Percentiles rank a stretch among this genome's conserved stretches.
Evolutionary conservation across 1,140 invertebrate genomes (phyloP).

Genomic region (Drosophila kanapiae): DNA sequence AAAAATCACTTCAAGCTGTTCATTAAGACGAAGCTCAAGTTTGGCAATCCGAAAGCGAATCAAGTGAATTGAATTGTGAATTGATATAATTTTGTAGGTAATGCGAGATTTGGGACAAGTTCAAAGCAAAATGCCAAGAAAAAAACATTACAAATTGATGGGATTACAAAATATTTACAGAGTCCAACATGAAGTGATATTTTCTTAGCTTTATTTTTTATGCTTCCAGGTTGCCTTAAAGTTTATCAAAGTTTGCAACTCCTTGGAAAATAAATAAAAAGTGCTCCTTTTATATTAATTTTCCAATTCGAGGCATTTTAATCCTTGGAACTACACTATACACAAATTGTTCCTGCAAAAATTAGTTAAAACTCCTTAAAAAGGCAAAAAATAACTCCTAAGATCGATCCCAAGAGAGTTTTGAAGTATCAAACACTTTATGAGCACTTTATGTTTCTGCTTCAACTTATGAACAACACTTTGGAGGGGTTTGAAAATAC

Average conservation of each 20-base stretch:
- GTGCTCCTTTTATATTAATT: constrained; percentile 24
- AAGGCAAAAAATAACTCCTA: constrained; percentile 7
- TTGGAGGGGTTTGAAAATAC: constrained; percentile 50
- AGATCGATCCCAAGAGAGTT: constrained; percentile 36
- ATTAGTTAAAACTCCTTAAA: constrained; percentile 6
- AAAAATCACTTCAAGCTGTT: constrained; percentile 71
- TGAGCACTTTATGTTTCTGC: constrained; percentile 23
- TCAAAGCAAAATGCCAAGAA: constrained; percentile 4
- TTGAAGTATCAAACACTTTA: constrained; percentile 31
- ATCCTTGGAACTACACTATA: constrained; percentile 22
- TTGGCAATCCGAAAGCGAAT: constrained; percentile 24
- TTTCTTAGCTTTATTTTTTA: not conserved
- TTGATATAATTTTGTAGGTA: not conserved
- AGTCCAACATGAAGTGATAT: constrained; percentile 49
- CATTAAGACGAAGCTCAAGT: constrained; percentile 28
- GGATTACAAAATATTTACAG: not conserved
- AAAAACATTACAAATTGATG: not conserved
- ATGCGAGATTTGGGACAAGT: constrained; percentile 18
- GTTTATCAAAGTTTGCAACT: not conserved
- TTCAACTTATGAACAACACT: constrained; percentile 27
- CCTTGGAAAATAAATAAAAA: constrained; percentile 14
- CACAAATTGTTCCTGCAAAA: constrained; percentile 10
- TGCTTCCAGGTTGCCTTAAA: not conserved
- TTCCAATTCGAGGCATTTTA: not conserved
- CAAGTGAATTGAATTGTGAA: constrained; percentile 8